These are phyloP conservation scores for Phalloptychus januarius DNA, from an alignment of 2,797 vertebrate species.

Conservation along the genomic window DNA sequence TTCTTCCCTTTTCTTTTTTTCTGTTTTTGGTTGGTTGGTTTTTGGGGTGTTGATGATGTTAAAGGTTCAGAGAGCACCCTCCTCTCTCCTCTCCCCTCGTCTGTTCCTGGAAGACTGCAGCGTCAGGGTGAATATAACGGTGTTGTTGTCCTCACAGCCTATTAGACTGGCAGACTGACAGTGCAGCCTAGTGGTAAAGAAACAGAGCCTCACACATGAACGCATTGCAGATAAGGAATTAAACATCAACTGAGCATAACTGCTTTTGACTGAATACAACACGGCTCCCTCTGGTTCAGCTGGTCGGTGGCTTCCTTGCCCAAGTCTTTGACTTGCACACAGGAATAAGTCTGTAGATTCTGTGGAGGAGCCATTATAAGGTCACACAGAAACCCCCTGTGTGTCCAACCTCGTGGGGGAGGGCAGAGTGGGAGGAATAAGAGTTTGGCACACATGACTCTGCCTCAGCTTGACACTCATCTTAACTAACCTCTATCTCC, in stretches of 20 bases:
- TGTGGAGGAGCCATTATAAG: slow-evolving; percentile 68
- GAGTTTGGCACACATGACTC: slow-evolving; percentile 64
- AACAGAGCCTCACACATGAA: slow-evolving; percentile 57
- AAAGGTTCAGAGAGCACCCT: slow-evolving; percentile 32
- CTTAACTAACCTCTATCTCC: slow-evolving; percentile 44
- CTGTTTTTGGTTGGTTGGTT: not conserved
- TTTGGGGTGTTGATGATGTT: slow-evolving; percentile 22
- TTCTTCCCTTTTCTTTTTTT: not conserved
- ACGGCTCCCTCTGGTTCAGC: slow-evolving; percentile 15
- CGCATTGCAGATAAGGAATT: slow-evolving; percentile 42
- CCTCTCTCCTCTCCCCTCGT: slow-evolving; percentile 9
- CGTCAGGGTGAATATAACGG: slow-evolving; percentile 53
- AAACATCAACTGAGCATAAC: slow-evolving; percentile 41
- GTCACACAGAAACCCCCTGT: slow-evolving; percentile 76
- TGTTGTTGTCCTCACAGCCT: slow-evolving; percentile 54
- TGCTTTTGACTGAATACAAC: slow-evolving; percentile 13
- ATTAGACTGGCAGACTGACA: slow-evolving; percentile 75
- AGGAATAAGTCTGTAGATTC: slow-evolving; percentile 63
- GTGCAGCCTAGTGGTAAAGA: slow-evolving; percentile 76
- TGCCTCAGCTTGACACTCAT: slow-evolving; percentile 50
- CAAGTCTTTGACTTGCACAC: slow-evolving; percentile 45
- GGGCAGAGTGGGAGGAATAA: slow-evolving; percentile 12
- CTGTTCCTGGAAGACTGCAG: slow-evolving; percentile 46
- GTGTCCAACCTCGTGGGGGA: slow-evolving; percentile 55
- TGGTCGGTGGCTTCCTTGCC: slow-evolving; percentile 11